phyloP scores from a whole-genome alignment of 2,113 vertebrate species.

The Phrynosoma platyrhinos region DNA sequence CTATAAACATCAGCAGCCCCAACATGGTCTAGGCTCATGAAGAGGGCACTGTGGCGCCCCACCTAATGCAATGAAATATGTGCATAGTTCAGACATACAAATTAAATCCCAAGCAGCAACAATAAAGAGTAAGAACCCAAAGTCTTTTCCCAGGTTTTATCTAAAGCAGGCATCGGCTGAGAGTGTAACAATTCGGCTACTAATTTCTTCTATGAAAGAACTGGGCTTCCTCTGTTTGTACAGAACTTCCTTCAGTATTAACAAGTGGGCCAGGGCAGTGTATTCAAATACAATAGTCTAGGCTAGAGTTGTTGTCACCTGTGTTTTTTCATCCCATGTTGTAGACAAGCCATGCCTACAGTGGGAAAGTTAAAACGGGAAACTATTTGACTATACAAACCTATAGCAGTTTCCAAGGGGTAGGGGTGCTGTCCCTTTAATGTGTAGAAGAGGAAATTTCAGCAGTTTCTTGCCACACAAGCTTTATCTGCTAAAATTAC shows the following conservation, averaged over 20 bases:
- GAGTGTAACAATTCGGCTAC: slow-evolving; percentile 76
- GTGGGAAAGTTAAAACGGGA: slow-evolving; percentile 20
- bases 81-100: slow-evolving; percentile 76
- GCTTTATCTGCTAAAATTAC: neutral
- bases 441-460: too few species aligned
- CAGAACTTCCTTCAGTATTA: slow-evolving; percentile 82
- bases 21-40: slow-evolving; percentile 66
- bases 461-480: too few species aligned
- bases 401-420: neutral
- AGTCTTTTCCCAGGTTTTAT: slow-evolving; percentile 89
- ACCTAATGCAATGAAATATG: slow-evolving; percentile 80
- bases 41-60: slow-evolving; percentile 64
- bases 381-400: neutral
- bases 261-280: slow-evolving; percentile 69
- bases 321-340: slow-evolving; percentile 71
- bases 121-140: slow-evolving; percentile 80
- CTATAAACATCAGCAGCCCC: slow-evolving; percentile 81
- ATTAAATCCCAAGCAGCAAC: slow-evolving; percentile 79
- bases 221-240: slow-evolving; percentile 86
- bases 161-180: slow-evolving; percentile 81
- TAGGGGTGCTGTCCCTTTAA: too few species aligned
- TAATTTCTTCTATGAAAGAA: slow-evolving; percentile 80
- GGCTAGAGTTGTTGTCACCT: slow-evolving; percentile 76
- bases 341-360: slow-evolving; percentile 47
- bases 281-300: slow-evolving; percentile 66